Conservation (phyloP, 2,797 vertebrate genomes). For the Neomorphus geoffroyi region DNA sequence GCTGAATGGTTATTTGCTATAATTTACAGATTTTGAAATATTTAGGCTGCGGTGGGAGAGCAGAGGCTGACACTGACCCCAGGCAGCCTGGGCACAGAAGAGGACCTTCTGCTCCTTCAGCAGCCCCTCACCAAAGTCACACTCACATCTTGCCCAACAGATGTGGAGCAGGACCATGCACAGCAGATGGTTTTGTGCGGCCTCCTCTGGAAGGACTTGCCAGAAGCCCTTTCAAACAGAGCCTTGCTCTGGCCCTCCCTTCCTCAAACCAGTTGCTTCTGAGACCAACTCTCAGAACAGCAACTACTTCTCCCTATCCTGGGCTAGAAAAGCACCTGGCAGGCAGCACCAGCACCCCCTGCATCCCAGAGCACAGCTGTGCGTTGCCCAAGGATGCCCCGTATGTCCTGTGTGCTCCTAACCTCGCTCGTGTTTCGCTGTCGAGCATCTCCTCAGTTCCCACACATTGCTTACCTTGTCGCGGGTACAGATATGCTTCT, state of each 20-base stretch:
- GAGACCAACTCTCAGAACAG: neutral
- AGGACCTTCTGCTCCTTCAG: neutral
- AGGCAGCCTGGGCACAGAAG: neutral
- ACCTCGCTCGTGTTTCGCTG: neutral
- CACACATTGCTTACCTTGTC: conserved; percentile 83
- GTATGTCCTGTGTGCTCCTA: too few relatives aligned
- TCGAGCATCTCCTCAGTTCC: accelerated
- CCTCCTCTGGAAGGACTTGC: neutral
- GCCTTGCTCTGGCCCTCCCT: neutral
- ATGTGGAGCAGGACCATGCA: accelerated
- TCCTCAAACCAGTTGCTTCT: neutral
- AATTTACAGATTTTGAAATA: neutral
- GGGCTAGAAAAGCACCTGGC: neutral
- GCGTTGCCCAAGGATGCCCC: accelerated
- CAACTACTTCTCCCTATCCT: neutral
- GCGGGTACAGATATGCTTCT: conserved; percentile 89
- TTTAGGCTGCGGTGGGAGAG: accelerated
- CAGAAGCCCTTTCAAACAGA: neutral
- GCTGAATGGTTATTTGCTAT: neutral
- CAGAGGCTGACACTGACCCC: neutral
- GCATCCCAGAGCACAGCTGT: accelerated
- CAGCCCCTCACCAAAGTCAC: neutral
- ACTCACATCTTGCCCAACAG: neutral
- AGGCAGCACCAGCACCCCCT: neutral
- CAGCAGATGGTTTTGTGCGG: neutral